Conservation (phyloP, 2,113 vertebrate genomes). For the Gambusia affinis region DNA sequence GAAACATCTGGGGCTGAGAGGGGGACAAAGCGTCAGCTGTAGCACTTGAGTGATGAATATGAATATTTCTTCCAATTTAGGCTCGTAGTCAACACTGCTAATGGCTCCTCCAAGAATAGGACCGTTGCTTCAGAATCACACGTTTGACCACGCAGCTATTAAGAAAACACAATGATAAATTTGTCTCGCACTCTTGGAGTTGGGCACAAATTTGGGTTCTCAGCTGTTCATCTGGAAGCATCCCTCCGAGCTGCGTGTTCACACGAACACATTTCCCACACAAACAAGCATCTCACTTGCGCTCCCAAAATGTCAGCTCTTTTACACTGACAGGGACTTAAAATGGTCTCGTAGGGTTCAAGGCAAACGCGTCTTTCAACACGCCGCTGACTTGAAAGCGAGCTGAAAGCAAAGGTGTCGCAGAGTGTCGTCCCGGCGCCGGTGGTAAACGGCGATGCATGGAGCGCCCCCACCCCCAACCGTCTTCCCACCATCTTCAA, state of each 20-base stretch:
- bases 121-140: conserved; percentile 12
- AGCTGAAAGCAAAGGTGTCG: conserved; percentile 32
- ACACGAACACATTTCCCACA: conserved; percentile 30
- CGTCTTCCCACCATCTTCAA: conserved; percentile 28
- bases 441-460: conserved; percentile 25
- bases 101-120: conserved; percentile 37
- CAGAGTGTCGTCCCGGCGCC: conserved; percentile 15
- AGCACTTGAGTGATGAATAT: conserved; percentile 44
- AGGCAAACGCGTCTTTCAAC: conserved; percentile 49
- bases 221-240: conserved; percentile 48
- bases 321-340: conserved; percentile 42
- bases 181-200: background rate
- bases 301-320: conserved; percentile 49
- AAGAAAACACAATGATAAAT: conserved; percentile 16
- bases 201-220: conserved; percentile 22
- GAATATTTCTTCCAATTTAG: conserved; percentile 34
- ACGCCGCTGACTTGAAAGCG: conserved; percentile 27
- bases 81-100: conserved; percentile 16
- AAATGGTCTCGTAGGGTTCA: conserved; percentile 51
- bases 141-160: conserved; percentile 7
- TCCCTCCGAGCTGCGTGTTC: conserved; percentile 35
- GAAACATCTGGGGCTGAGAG: conserved; percentile 46
- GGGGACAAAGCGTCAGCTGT: conserved; percentile 55
- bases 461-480: conserved; percentile 38
- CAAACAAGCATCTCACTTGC: conserved; percentile 23